Evolutionary conservation across 2,888 invertebrate species (phyloP).

Genomic region (Cyclophora punctaria): DNA sequence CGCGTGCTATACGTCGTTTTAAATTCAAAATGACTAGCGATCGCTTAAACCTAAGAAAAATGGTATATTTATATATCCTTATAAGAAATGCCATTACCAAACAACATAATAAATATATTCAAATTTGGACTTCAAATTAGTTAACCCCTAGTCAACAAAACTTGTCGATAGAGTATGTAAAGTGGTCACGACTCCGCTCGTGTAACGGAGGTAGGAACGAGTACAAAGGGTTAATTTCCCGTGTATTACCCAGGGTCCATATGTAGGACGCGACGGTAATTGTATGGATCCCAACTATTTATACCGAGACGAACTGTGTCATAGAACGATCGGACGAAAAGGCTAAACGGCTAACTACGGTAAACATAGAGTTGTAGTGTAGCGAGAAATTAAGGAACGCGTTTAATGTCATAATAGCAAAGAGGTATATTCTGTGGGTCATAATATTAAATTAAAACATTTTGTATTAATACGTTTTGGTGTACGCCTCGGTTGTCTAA

Average conservation of each 20-base stretch:
- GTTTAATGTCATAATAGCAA: too few relatives aligned
- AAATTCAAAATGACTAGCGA: too few relatives aligned
- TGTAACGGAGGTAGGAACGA: background rate
- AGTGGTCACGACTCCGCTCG: background rate
- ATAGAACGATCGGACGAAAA: slow-evolving; percentile 3
- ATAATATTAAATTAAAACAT: too few relatives aligned
- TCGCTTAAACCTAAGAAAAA: too few relatives aligned
- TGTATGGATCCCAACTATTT: slow-evolving; percentile 7
- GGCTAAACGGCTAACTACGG: slow-evolving; percentile 6
- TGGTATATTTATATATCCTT: too few relatives aligned
- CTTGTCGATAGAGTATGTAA: background rate
- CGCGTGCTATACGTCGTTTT: too few relatives aligned
- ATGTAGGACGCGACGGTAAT: slow-evolving; percentile 10
- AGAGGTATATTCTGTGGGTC: too few relatives aligned
- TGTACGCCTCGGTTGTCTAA: too few relatives aligned
- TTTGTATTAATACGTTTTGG: too few relatives aligned
- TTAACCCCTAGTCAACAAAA: background rate
- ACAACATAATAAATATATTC: too few relatives aligned
- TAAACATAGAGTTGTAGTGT: slow-evolving; percentile 5
- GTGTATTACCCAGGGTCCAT: slow-evolving; percentile 1
- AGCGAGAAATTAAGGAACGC: slow-evolving; percentile 1
- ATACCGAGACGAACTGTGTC: slow-evolving; percentile 2
- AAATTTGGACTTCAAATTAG: too few relatives aligned
- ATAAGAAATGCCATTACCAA: too few relatives aligned
- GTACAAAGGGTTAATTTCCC: slow-evolving; percentile 10